Base-by-base conservation (phyloP, 1,140 invertebrate genomes). In the Nixonia krombeini region DNA sequence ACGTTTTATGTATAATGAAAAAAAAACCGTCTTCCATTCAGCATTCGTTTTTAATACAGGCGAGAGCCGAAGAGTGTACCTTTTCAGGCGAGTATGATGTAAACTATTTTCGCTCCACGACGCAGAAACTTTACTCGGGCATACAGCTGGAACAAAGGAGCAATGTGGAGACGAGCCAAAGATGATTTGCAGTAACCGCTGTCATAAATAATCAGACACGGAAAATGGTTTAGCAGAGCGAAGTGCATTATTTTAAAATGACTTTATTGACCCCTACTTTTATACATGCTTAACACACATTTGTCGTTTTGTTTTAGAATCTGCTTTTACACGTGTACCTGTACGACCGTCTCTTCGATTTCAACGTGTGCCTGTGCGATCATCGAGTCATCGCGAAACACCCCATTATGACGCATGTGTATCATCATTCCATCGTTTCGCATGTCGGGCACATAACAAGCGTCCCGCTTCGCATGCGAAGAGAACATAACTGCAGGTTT, bases 191-290 rank as follows among this genome's bases (percentile, higher is more conserved):
- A n/a, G n/a, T n/a, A n/a, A n/a, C n/a, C n/a, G n/a, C n/a, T n/a
- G n/a, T n/a, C 29, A 31, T 31, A 12, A 12, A 31, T n/a, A 37
- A 12, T 37, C 12, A 12, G 9, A 9, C 2, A 29, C n/a, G 7
- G 9, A 29, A 29, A 29, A 9, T 10, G 8, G 8, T 10, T n/a
- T n/a, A n/a, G n/a, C n/a, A n/a, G n/a, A n/a, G n/a, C n/a, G n/a
- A n/a, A n/a, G n/a, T n/a, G n/a, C n/a, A 38, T 56, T 65, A 78
- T 66, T 70, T 74, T 81, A 80, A 83, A 81, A 81, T 81, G 73
- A 72, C 73, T 82, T 82, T 83, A 82, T 83, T 82, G 74, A 79
- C 72, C 76, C 72, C 78, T 81, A 81, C 75, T 69, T 79, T 82
- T 83, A 81, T 80, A 83, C 76, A 68, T 78, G 75, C 78, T 77